Evolutionary conservation across 2,888 invertebrate genomes (phyloP).

Genomic region (Chamaedrilus cognettii): DNA sequence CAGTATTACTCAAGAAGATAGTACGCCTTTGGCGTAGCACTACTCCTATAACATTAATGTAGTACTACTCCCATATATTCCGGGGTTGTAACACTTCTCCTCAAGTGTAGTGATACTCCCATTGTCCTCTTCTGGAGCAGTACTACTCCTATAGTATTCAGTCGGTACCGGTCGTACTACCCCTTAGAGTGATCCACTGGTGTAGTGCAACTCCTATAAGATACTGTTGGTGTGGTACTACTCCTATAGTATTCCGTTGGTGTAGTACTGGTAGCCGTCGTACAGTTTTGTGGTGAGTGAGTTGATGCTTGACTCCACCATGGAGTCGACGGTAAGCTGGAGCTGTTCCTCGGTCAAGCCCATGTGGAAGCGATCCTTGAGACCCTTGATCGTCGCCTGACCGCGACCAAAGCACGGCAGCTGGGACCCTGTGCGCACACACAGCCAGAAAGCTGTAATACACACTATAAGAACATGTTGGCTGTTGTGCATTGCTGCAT

Average conservation of each 20-base stretch:
- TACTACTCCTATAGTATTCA: not conserved
- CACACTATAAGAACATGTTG: too few relatives aligned
- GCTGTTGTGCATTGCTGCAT: too few relatives aligned
- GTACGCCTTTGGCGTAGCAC: too few relatives aligned
- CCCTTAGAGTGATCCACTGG: not conserved
- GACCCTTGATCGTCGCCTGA: slow-evolving; percentile 82
- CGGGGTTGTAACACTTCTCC: too few relatives aligned
- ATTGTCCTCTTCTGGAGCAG: too few relatives aligned
- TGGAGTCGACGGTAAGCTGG: slow-evolving; percentile 84
- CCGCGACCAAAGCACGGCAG: slow-evolving; percentile 94
- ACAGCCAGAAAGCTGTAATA: too few relatives aligned
- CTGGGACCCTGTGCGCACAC: slow-evolving; percentile 75
- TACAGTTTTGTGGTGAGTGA: slow-evolving; percentile 97
- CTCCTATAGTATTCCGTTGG: slow-evolving; percentile 80
- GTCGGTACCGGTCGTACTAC: not conserved
- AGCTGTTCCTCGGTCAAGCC: slow-evolving; percentile 94
- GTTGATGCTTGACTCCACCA: slow-evolving; percentile 93
- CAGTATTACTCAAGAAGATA: too few relatives aligned
- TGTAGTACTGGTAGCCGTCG: slow-evolving; percentile 99
- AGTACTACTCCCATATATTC: too few relatives aligned
- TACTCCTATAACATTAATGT: too few relatives aligned
- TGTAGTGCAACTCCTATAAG: not conserved
- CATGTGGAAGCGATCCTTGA: slow-evolving; percentile 93
- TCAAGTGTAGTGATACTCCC: too few relatives aligned
- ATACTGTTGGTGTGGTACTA: too few relatives aligned